Evolutionary conservation across 1,140 invertebrate genomes (phyloP), one percentile per base, ranked within the genome.

Genomic region (Nylanderia fulva): DNA sequence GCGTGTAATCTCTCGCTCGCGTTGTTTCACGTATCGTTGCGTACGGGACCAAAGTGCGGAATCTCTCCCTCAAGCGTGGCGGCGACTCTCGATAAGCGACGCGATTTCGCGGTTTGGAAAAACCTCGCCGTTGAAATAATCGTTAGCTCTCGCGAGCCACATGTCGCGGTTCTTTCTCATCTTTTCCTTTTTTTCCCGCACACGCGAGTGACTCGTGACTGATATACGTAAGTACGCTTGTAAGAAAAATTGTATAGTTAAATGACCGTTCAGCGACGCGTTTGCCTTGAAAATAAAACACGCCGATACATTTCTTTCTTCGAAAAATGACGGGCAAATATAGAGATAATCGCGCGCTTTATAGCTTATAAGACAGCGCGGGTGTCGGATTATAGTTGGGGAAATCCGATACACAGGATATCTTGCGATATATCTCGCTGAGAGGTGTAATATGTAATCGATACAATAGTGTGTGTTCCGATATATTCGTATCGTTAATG

Each of bases 211-310:
- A 77, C 45, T 48, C 71, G 71, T 52, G 82, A 77, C 82, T 77
- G 72, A 61, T 54, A 63, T 29, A 54, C 56, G 80, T n/a, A n/a
- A n/a, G n/a, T 75, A 61, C 42, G 80, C 80, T 84, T 58, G 42
- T 84, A 84, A 84, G 39, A 76, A 61, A 58, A 76, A 84, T 56
- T 74, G n/a, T 84, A n/a, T n/a, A 48, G 82, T 77, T 84, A 84
- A 84, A 84, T 61, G 29, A 48, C 72, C 15, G 58, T 63, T 76
- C 71, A 29, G 56, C 77, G 61, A 74, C 82, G 56, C 82, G 36
- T 82, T 82, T 39, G 18, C 64, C 33, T 36, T 27, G 66, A 60
- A 58, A 82, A 27, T 82, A 82, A 82, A 29, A 54, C 27, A 54
- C 36, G 24, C 15, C 15, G 24, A 15, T 29, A 45, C 66, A 71